Base-by-base conservation (phyloP, 2,888 invertebrate species). In the Choristoneura rosaceana region DNA sequence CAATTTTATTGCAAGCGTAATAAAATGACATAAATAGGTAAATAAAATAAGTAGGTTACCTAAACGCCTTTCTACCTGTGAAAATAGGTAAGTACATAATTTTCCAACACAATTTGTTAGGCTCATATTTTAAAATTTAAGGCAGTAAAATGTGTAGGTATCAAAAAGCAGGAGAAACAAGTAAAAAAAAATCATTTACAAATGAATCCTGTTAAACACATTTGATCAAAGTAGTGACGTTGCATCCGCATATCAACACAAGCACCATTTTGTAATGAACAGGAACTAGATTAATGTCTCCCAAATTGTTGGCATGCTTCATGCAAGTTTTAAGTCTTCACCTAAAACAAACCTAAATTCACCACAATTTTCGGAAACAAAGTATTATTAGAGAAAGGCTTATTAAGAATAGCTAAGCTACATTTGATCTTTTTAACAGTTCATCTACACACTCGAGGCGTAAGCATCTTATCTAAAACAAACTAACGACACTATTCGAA, bases 401-500 rank as follows among this genome's bases (percentile, higher is more conserved):
- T 14, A 17, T 52, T 17, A 9, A 52, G 14, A 52, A n/a, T 50
- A 15, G 47, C 50, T 15, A 50, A 25, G 25, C 25, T 25, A 25
- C 25, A 0, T 25, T 25, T 25, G 2, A 25, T 25, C 2, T 25
- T 25, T 25, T 1, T 15, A n/a, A 52, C 8, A 50, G 50, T 15
- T 15, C 14, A 7, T 14, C 15, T 50, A 50, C 4, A 14, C 1
- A 7, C n/a, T n/a, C 0, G n/a, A 50, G 50, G 43, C 14, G 5
- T 47, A 0, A 5, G 47, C n/a, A 47, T 62, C 17, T 47, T 61
- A 34, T 58, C 63, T 63, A 69, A 58, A 70, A 69, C 52, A 55
- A 45, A 63, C 15, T 33, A 25, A 55, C 10, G 9, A 58, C 25
- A 58, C 12, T 12, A 25, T 10, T 58, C 55, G 55, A 58, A 58